Evolutionary conservation across 2,888 invertebrate species (phyloP), one percentile per base, ranked within the genome.

Genomic region (Atethmia centrago): DNA sequence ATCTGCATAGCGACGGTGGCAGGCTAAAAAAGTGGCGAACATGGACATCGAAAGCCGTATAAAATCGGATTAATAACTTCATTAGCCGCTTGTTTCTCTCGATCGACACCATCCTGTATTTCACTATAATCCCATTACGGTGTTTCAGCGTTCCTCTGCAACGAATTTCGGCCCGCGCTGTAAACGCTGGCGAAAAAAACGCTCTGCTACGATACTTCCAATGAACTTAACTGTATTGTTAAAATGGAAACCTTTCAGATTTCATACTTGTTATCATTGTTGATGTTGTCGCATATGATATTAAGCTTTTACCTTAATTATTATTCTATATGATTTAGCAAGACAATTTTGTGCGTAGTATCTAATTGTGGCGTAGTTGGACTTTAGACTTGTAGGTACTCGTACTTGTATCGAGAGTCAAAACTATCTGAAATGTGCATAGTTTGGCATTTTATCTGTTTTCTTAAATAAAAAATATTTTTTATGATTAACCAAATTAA

Each of bases 41-140:
- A 89, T 88, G 92, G 87, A 91, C 91, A 92, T 93, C 92, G 93
- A 93, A 94, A 95, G 93, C 94, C 92, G 93, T 89, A 90, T 93
- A 91, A 93, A 95, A 95, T 92, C 92, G 95, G 95, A 96, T 96
- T 96, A 96, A 96, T 96, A 96, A 96, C 96, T 96, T 96, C 94
- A 96, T 96, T 96, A 96, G 94, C 93, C 92, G 94, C 95, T 93
- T 93, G 94, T 95, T 95, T 94, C 95, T 95, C 94, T 91, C 95
- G 95, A 95, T 95, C 93, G 95, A 94, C 93, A 93, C 92, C 91
- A 90, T 83, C 90, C 95, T 91, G 93, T 95, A 95, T 96, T 95
- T 95, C 94, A 95, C 94, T 93, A 90, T 96, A 96, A 96, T 96
- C 96, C 95, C 92, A 93, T 96, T 96, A 95, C 87, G 84, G 88